Percentiles rank a stretch among this genome's conserved stretches.
phyloP scores from a whole-genome alignment of 2,797 vertebrate genomes.

The Cheirogaleus major region DNA sequence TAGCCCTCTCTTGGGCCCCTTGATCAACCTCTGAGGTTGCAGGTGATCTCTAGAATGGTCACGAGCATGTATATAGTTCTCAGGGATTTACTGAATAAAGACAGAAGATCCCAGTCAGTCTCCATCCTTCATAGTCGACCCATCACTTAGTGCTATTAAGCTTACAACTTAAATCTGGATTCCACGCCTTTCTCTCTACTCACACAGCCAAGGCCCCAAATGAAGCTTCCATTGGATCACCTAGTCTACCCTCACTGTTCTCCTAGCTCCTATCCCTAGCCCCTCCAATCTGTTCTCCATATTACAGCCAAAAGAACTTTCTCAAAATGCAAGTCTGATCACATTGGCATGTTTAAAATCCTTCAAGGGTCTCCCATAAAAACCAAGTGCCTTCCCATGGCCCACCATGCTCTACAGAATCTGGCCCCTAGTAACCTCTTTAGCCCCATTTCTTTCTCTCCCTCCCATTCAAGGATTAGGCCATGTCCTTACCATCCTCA shows the following conservation, averaged over 20 bases:
- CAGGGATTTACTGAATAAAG: conserved; percentile 23
- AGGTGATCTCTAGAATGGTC: background rate
- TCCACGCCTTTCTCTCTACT: background rate
- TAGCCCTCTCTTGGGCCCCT: background rate
- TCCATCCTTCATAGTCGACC: background rate
- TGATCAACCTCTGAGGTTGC: background rate
- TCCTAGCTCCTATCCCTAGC: conserved; percentile 5
- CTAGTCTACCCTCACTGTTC: background rate
- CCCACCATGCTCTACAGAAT: background rate
- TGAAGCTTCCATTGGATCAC: background rate
- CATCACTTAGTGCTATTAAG: background rate
- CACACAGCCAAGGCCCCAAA: background rate
- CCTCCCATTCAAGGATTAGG: background rate
- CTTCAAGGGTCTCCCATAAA: background rate
- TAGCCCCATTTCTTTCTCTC: background rate
- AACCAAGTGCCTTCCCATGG: background rate
- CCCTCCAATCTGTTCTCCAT: background rate
- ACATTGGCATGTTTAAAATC: background rate
- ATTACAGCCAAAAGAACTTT: conserved; percentile 5
- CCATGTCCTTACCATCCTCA: background rate
- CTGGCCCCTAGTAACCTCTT: background rate
- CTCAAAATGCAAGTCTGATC: background rate
- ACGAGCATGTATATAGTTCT: background rate
- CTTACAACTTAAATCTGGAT: conserved; percentile 23
- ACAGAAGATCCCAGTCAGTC: background rate